Evolutionary conservation across 2,888 invertebrate species (phyloP).

Genomic region (Pantelozetes paolii): DNA sequence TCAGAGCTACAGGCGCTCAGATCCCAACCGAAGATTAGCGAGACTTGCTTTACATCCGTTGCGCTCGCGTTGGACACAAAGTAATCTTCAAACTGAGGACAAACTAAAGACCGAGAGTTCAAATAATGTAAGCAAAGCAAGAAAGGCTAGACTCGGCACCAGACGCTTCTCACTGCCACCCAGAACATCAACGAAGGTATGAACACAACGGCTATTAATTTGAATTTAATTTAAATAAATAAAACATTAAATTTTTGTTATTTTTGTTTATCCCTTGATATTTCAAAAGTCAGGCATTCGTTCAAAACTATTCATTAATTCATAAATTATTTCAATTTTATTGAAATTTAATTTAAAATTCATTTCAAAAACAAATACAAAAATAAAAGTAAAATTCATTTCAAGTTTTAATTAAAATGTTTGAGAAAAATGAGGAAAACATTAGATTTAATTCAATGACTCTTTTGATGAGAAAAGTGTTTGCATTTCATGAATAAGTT

Average conservation of each 20-base stretch:
- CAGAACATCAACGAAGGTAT: constrained; percentile 39
- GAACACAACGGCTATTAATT: background rate
- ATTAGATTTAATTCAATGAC: background rate
- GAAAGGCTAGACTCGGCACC: constrained; percentile 28
- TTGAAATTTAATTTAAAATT: background rate
- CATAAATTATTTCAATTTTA: background rate
- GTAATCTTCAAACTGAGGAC: constrained; percentile 14
- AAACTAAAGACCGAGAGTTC: background rate
- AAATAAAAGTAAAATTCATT: background rate
- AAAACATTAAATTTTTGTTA: background rate
- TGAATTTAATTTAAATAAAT: background rate
- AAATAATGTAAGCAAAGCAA: background rate
- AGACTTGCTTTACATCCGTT: constrained; percentile 34
- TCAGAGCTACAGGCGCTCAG: background rate
- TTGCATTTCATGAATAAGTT: constrained; percentile 19
- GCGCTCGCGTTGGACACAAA: constrained; percentile 39
- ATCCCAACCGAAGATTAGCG: background rate
- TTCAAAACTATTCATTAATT: background rate
- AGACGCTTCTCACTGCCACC: constrained; percentile 40
- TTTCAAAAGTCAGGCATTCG: background rate
- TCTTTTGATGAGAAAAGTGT: background rate
- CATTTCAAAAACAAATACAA: no score
- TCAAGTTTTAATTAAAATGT: background rate
- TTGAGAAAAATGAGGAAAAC: background rate
- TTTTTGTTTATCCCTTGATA: background rate